phyloP scores from a whole-genome alignment of 2,888 invertebrate genomes.

The Eupsilia transversa region DNA sequence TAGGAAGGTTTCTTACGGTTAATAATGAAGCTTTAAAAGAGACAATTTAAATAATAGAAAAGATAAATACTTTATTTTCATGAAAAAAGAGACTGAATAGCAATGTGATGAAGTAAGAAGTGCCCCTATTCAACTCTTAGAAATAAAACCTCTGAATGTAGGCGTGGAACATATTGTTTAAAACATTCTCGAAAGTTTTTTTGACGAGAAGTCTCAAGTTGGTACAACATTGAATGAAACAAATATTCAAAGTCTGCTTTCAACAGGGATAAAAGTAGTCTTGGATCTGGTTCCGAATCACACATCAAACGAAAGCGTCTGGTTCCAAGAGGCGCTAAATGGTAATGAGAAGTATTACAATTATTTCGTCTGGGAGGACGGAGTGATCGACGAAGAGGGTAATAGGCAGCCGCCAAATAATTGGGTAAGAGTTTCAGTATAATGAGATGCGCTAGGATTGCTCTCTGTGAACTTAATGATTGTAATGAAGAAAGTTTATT shows the following conservation, averaged over 20 bases:
- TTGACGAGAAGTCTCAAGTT: conserved; percentile 13
- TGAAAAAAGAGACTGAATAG: conserved; percentile 23
- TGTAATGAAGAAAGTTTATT: conserved; percentile 50
- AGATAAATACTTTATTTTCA: conserved; percentile 9
- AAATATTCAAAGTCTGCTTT: conserved; percentile 39
- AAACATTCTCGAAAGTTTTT: conserved; percentile 30
- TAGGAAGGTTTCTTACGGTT: neutral
- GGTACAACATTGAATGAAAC: conserved; percentile 14
- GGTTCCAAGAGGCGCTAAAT: conserved; percentile 94
- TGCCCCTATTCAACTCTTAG: conserved; percentile 28
- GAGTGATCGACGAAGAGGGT: conserved; percentile 84
- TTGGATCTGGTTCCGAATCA: conserved; percentile 94
- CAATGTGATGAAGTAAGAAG: conserved; percentile 40
- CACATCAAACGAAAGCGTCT: conserved; percentile 94
- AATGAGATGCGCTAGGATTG: conserved; percentile 30
- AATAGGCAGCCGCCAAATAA: conserved; percentile 92
- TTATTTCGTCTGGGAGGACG: conserved; percentile 94
- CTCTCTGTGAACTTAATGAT: conserved; percentile 30
- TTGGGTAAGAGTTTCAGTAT: conserved; percentile 89
- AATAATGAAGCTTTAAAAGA: neutral
- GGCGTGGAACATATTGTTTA: conserved; percentile 29
- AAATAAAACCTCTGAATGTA: conserved; percentile 25
- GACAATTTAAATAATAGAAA: conserved; percentile 19
- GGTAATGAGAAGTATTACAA: conserved; percentile 92
- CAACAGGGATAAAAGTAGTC: conserved; percentile 89